Evolutionary conservation across 2,113 vertebrate species (phyloP), one percentile per base, ranked within the genome.

Genomic region (Apteryx mantelli): DNA sequence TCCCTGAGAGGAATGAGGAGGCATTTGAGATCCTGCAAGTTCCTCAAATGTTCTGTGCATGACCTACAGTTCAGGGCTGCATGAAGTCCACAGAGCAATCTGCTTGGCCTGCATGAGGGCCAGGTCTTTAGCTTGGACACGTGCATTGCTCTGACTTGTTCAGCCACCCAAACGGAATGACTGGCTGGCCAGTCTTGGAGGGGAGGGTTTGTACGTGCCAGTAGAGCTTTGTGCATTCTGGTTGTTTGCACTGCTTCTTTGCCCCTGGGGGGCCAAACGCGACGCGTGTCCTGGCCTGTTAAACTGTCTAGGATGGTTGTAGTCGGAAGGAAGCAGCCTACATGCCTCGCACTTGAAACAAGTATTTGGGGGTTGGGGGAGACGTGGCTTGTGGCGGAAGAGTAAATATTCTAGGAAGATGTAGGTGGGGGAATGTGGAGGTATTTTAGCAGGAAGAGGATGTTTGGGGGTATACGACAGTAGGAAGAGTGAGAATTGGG

Each of bases 151-250:
- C 5, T 5, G 46, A 6, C 38, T 69, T 55, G 34, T n/a, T 58
- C 26, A 68, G 48, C 42, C 53, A 53, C 63, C 7, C 32, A 69
- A 63, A 17, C 21, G 9, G 46, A 22, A 53, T 44, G 18, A 38
- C 42, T 85, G 56, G 48, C 38, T 0, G 2, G 32, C 28, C 38
- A 5, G 38, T 36, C 38, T 56, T n/a, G 48, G 30, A 58, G 28
- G 38, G 46, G 63, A 6, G 7, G 1, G 10, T 61, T 1, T 4
- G 20, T 36, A 28, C 0, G 1, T 0, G 1, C 34, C 61, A 68
- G 60, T 11, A 55, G 78, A 58, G 65, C 32, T 88, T 52, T 34
- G 66, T 25, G 44, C 3, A 1, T 44, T 79, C 42, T 10, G 32
- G 7, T 32, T 34, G 14, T 53, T 32, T 38, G 15, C 46, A 60